phyloP scores from a whole-genome alignment of 2,888 invertebrate genomes.

The Agonopterix subpropinquella region DNA sequence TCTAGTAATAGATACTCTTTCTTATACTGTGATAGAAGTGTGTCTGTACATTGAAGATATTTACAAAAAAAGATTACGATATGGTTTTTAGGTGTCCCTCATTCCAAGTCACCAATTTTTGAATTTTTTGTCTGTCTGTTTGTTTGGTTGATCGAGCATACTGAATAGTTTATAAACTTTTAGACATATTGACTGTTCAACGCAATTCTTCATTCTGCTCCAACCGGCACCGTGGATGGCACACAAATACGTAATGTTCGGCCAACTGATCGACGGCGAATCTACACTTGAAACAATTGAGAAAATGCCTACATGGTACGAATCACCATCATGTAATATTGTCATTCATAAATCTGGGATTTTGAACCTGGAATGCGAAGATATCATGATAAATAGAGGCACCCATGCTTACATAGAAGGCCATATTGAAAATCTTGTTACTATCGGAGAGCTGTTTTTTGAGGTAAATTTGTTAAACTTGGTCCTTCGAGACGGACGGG shows the following conservation, averaged over 20 bases:
- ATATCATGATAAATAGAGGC: conserved; percentile 43
- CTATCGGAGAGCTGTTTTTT: conserved; percentile 35
- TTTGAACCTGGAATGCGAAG: conserved; percentile 51
- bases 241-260: conserved; percentile 83
- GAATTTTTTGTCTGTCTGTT: too few species aligned
- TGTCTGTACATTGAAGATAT: too few species aligned
- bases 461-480: conserved; percentile 32
- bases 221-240: conserved; percentile 83
- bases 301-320: conserved; percentile 76
- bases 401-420: conserved; percentile 43
- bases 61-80: too few species aligned
- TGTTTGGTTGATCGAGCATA: too few species aligned
- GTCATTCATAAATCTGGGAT: conserved; percentile 44
- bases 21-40: too few species aligned
- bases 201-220: conserved; percentile 81
- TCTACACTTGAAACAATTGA: conserved; percentile 77
- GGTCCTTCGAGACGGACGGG: not conserved
- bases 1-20: too few species aligned
- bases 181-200: conserved; percentile 78
- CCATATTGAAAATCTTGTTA: conserved; percentile 50
- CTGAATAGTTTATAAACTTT: too few species aligned
- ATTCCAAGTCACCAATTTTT: too few species aligned
- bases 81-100: too few species aligned
- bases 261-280: conserved; percentile 81
- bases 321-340: conserved; percentile 65